Evolutionary conservation across 2,797 vertebrate genomes (phyloP), one percentile per base, ranked within the genome.

Genomic region (Ctenosaura bakeri): DNA sequence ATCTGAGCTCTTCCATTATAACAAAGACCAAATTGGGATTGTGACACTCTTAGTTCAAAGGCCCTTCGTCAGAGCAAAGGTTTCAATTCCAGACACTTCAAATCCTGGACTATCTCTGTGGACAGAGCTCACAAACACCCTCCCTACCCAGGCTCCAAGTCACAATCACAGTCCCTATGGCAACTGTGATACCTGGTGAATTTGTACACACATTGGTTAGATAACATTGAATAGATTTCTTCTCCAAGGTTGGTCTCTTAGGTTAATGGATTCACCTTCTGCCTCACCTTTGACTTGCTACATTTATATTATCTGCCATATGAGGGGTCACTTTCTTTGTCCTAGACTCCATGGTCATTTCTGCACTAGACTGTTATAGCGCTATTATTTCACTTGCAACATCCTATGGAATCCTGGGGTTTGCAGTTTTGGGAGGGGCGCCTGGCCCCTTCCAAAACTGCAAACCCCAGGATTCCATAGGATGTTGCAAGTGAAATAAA

Each of bases 161-260:
- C 90, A 90, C 80, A 90, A 90, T 90, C 52, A 83, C 80, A 87
- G 64, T 90, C 90, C 80, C 90, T 90, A 90, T 90, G 81, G 90
- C 90, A 90, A 90, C 90, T 90, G 86, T 88, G 59, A 54, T 78
- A 88, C 81, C 64, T 88, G 62, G 59, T 87, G 73, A 69, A 90
- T 84, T 88, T 69, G 86, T 90, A 83, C 46, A 90, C 79, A 87
- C 62, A 87, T 29, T 77, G 86, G 12, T 78, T 87, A 87, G 62
- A 71, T 46, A 83, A 77, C 59, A 87, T 69, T 84, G 46, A 84
- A 18, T 42, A 71, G 46, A 79, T 71, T 66, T 73, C 64, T 87
- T 69, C 79, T 12, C 38, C 42, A n/a, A 69, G 50, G 35, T 52
- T 66, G 54, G 26, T 32, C 24, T 85, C 8, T 46, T 71, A 85